Evolutionary conservation across 2,888 invertebrate species (phyloP).

Genomic region (Nemurella pictetii): DNA sequence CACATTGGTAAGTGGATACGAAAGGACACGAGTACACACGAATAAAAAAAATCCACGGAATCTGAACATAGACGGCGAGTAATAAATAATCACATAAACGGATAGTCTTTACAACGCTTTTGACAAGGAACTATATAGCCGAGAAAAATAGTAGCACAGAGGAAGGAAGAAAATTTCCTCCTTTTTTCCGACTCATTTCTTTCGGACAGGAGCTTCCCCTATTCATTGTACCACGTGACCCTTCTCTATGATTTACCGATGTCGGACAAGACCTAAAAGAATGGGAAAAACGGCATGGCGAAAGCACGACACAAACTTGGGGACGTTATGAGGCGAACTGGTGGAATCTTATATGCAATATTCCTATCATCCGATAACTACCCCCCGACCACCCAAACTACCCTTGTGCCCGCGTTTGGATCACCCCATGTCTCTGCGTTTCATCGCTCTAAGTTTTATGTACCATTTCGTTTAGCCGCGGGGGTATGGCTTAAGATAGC

Average conservation of each 20-base stretch:
- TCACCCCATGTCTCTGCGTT: constrained; percentile 14
- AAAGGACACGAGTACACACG: neutral
- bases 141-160: neutral
- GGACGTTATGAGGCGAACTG: constrained; percentile 21
- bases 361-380: constrained; percentile 30
- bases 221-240: constrained; percentile 25
- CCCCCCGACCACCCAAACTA: neutral
- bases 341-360: constrained; percentile 27
- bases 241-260: constrained; percentile 25
- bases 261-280: neutral
- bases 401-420: neutral
- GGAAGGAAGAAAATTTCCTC: constrained; percentile 34
- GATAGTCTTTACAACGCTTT: constrained; percentile 1
- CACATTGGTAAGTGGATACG: neutral
- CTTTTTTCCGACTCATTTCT: constrained; percentile 38
- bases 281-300: neutral
- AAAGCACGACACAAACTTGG: neutral
- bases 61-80: neutral
- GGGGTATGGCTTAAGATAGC: constrained; percentile 9
- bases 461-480: constrained; percentile 26
- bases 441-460: constrained; percentile 11
- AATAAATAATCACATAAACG: constrained; percentile 14
- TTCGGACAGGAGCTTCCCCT: constrained; percentile 33
- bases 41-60: neutral
- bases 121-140: neutral